Percentiles rank a stretch among this genome's conserved stretches.
Evolutionary conservation across 2,888 invertebrate species (phyloP).

Genomic region (Ferdinandea cuprea): DNA sequence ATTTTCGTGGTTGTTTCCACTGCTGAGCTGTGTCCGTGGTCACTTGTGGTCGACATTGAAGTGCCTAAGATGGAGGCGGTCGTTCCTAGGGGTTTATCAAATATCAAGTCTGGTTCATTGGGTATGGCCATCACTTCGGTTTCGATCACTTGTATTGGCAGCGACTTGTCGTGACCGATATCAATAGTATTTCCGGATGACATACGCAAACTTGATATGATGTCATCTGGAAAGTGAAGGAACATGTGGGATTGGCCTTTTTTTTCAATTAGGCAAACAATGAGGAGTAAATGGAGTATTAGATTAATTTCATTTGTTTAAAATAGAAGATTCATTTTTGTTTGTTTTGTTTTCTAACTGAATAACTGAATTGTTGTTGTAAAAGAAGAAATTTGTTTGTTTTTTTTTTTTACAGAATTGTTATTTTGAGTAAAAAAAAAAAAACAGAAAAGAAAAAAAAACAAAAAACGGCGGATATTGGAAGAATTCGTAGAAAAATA

Average conservation of each 20-base stretch:
- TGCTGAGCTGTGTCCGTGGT: slow-evolving; percentile 33
- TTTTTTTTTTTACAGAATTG: neutral
- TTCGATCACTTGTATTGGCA: slow-evolving; percentile 70
- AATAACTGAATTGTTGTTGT: neutral
- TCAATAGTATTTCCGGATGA: slow-evolving; percentile 66
- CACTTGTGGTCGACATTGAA: slow-evolving; percentile 40
- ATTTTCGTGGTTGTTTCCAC: slow-evolving; percentile 41
- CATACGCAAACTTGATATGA: slow-evolving; percentile 69
- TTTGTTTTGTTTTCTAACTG: slow-evolving; percentile 34
- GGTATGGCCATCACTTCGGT: slow-evolving; percentile 71
- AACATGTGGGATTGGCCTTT: slow-evolving; percentile 74
- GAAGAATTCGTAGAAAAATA: slow-evolving; percentile 41
- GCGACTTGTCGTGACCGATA: slow-evolving; percentile 64
- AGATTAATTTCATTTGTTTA: slow-evolving; percentile 71
- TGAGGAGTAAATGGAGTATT: slow-evolving; percentile 71
- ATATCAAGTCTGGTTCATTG: slow-evolving; percentile 67
- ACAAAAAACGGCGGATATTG: slow-evolving; percentile 53
- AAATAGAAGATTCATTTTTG: slow-evolving; percentile 62
- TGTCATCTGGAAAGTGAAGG: slow-evolving; percentile 74
- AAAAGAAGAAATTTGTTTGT: neutral
- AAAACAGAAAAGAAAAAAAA: too few relatives aligned
- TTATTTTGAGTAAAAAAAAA: neutral
- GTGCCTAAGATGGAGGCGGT: slow-evolving; percentile 54
- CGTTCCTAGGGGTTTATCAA: slow-evolving; percentile 65
- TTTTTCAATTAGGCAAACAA: slow-evolving; percentile 69